Evolutionary conservation across 2,797 vertebrate species (phyloP).

Genomic region (Myotis daubentonii): DNA sequence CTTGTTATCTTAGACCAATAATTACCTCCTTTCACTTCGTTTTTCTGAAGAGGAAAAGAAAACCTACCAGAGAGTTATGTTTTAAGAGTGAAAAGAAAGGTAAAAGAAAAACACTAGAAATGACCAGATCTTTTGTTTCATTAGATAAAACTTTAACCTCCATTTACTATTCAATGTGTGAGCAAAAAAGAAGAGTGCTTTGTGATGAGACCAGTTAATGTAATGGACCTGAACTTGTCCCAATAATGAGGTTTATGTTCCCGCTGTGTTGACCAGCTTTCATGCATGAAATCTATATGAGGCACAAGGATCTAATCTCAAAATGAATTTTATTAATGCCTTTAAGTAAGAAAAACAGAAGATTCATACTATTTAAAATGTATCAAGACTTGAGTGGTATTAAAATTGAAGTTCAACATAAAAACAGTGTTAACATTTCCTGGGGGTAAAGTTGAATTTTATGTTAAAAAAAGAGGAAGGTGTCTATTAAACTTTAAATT

Average conservation of each 20-base stretch:
- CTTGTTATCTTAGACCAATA: background rate
- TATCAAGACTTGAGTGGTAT: background rate
- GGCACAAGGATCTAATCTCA: conserved; percentile 46
- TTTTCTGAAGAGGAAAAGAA: background rate
- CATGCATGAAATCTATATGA: conserved; percentile 55
- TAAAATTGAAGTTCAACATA: background rate
- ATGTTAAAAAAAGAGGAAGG: background rate
- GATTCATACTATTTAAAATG: conserved; percentile 33
- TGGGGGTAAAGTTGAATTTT: background rate
- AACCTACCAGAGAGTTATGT: background rate
- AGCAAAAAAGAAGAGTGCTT: conserved; percentile 65
- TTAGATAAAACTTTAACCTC: conserved; percentile 61
- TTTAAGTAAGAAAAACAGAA: conserved; percentile 59
- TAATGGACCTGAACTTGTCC: conserved; percentile 39
- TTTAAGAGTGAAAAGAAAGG: background rate
- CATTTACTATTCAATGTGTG: background rate
- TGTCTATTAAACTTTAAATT: conserved; percentile 8
- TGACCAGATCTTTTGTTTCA: conserved; percentile 37
- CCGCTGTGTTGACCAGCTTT: conserved; percentile 28
- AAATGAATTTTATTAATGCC: conserved; percentile 46
- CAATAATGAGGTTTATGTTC: conserved; percentile 24
- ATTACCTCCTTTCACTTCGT: background rate
- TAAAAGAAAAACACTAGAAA: background rate
- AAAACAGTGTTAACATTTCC: conserved; percentile 52
- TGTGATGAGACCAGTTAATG: conserved; percentile 48